phyloP scores from a whole-genome alignment of 2,113 vertebrate genomes.

The Acanthochromis polyacanthus region DNA sequence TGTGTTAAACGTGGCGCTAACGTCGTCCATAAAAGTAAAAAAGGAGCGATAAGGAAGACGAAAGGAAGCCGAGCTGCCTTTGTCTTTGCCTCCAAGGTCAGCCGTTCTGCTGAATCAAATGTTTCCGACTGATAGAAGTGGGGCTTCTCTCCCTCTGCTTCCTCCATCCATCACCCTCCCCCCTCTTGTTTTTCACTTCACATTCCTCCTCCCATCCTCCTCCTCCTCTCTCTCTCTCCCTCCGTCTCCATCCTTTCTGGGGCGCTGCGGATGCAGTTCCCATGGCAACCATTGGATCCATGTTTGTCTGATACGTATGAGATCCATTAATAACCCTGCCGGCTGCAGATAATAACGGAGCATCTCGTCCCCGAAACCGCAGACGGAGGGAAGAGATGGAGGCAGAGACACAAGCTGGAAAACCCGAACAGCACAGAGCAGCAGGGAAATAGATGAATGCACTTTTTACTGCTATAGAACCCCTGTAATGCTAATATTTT shows the following conservation, averaged over 20 bases:
- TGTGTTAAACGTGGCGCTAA: background rate
- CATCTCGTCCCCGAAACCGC: slow-evolving; percentile 41
- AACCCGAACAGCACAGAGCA: no score
- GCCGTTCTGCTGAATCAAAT: slow-evolving; percentile 82
- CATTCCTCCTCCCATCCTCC: slow-evolving; percentile 9
- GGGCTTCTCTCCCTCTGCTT: slow-evolving; percentile 43
- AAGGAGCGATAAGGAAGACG: slow-evolving; percentile 18
- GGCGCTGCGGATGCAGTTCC: slow-evolving; percentile 87
- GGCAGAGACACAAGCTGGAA: background rate
- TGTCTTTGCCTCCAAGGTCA: slow-evolving; percentile 82
- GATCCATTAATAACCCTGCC: slow-evolving; percentile 81
- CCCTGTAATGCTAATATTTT: no score
- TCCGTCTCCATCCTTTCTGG: slow-evolving; percentile 57
- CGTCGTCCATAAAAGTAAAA: slow-evolving; percentile 14
- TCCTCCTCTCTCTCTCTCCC: slow-evolving; percentile 21
- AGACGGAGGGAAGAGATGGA: slow-evolving; percentile 33
- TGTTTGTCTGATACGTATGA: slow-evolving; percentile 79
- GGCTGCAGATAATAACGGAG: slow-evolving; percentile 76
- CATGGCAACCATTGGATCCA: slow-evolving; percentile 84
- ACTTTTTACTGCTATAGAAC: no score
- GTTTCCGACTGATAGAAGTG: slow-evolving; percentile 72
- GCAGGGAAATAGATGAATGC: no score
- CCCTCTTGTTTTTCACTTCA: slow-evolving; percentile 45
- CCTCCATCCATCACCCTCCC: slow-evolving; percentile 62
- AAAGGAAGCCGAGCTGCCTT: slow-evolving; percentile 48